These are phyloP conservation scores for Bacillus rossius DNA, from an alignment of 1,140 invertebrate genomes.

Conservation along the genomic window DNA sequence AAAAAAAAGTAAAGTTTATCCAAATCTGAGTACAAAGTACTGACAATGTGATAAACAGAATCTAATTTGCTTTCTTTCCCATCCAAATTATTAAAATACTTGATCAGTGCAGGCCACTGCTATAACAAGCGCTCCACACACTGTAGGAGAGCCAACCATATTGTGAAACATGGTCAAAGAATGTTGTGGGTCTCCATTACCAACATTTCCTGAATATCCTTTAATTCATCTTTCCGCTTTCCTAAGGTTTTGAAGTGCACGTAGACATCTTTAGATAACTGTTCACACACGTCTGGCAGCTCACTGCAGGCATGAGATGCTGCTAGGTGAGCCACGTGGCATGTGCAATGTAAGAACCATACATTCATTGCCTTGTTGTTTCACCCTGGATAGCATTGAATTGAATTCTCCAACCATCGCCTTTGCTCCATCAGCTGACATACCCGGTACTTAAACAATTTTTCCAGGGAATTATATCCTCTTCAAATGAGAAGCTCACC, in stretches of 20 bases:
- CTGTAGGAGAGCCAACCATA: neutral
- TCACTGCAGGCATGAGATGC: neutral
- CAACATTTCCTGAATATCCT: too few relatives aligned
- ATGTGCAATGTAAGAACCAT: neutral
- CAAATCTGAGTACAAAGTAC: neutral
- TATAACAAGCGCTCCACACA: neutral
- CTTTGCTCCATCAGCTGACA: too few relatives aligned
- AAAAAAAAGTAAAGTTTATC: neutral
- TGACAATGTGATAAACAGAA: neutral
- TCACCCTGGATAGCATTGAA: neutral
- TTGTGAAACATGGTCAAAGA: neutral
- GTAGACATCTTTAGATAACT: neutral
- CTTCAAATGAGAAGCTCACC: neutral
- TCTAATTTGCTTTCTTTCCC: neutral
- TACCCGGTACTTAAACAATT: slow-evolving; percentile 1
- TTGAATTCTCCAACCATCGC: neutral
- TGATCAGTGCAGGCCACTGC: slow-evolving; percentile 1
- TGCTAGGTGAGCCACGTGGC: neutral
- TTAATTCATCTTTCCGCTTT: too few relatives aligned
- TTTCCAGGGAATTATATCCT: neutral
- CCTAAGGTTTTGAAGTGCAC: neutral
- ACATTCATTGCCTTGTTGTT: neutral
- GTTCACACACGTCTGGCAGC: slow-evolving; percentile 2
- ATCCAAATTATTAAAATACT: neutral
- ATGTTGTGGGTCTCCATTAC: too few relatives aligned